Evolutionary conservation across 2,797 vertebrate genomes (phyloP).

Genomic region (Cynodonichthys magdalenae): DNA sequence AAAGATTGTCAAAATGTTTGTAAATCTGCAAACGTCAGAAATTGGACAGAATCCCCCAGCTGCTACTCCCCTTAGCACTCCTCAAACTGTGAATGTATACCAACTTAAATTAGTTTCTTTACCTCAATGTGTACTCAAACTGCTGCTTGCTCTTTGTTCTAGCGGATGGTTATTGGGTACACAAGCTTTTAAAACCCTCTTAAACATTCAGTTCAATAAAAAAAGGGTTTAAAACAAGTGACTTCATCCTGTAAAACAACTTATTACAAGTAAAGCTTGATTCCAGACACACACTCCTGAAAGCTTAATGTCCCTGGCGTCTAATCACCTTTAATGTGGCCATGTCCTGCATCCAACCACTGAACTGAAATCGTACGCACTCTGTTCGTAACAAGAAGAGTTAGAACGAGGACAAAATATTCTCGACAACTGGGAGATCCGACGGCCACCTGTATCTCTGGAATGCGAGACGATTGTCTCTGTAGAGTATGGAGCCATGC

Average conservation of each 20-base stretch:
- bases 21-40: conserved; percentile 42
- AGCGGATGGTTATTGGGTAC: conserved; percentile 3
- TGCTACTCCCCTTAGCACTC: conserved; percentile 33
- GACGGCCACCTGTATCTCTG: conserved; percentile 17
- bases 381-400: conserved; percentile 16
- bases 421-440: conserved; percentile 8
- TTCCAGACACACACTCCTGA: conserved; percentile 9
- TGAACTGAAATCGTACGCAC: conserved; percentile 16
- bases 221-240: conserved; percentile 5
- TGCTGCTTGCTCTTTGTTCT: background rate
- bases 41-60: conserved; percentile 23
- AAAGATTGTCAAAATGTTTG: conserved; percentile 1
- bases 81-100: conserved; percentile 1
- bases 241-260: background rate
- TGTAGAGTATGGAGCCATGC: conserved; percentile 38
- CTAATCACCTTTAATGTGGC: conserved; percentile 3
- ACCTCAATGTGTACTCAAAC: background rate
- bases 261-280: conserved; percentile 34
- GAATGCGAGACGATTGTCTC: conserved; percentile 11
- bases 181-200: conserved; percentile 5
- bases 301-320: background rate
- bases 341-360: conserved; percentile 50
- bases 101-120: background rate
- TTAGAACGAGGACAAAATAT: conserved; percentile 5
- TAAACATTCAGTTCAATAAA: conserved; percentile 2